Evolutionary conservation across 1,140 invertebrate species (phyloP).

Genomic region (Laodelphax striatellus): DNA sequence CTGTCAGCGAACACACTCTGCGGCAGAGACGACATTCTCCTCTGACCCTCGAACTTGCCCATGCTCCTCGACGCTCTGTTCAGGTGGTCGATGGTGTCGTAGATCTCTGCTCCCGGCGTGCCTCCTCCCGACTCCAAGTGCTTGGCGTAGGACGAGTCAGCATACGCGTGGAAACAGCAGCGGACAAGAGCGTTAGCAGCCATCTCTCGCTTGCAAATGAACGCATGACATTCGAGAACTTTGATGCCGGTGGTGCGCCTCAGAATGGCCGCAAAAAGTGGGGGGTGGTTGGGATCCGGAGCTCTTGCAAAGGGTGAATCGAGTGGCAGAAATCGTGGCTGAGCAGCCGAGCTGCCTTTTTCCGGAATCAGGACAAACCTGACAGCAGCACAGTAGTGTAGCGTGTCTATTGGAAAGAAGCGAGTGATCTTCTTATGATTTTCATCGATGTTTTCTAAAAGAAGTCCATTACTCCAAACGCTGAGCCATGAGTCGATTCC

Average conservation of each 20-base stretch:
- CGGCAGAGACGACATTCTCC: not conserved
- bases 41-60: not conserved
- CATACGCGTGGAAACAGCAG: conserved; percentile 89
- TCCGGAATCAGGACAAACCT: conserved; percentile 46
- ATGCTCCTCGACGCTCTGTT: not conserved
- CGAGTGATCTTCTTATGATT: conserved; percentile 82
- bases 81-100: not conserved
- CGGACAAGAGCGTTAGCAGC: conserved; percentile 84
- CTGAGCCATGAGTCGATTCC: conserved; percentile 94
- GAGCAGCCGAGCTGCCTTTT: conserved; percentile 33
- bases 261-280: conserved; percentile 90
- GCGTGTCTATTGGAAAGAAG: conserved; percentile 89
- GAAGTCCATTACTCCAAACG: conserved; percentile 89
- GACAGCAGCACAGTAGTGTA: conserved; percentile 95
- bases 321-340: conserved; percentile 80
- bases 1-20: not conserved
- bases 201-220: conserved; percentile 89
- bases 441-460: conserved; percentile 91
- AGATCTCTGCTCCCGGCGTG: not conserved
- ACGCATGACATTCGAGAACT: conserved; percentile 95
- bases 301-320: conserved; percentile 87
- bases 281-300: conserved; percentile 72
- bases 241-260: conserved; percentile 90
- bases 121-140: conserved; percentile 41
- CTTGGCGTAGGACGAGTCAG: conserved; percentile 80